These are phyloP conservation scores for Telenomus remus DNA, from an alignment of 1,140 invertebrate species.

Conservation along the genomic window DNA sequence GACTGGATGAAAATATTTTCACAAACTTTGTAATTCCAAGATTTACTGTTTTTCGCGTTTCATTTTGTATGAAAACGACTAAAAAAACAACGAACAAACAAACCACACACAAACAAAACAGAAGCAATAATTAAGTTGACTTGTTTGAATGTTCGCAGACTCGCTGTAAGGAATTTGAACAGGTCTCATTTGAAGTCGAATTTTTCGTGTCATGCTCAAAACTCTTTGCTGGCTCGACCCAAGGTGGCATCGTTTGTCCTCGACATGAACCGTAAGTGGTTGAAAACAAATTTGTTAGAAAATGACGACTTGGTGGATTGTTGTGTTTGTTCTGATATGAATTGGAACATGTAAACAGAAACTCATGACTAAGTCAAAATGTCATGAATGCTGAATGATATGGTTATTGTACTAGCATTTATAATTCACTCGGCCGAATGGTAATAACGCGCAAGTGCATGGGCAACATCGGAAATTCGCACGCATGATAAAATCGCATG, in stretches of 20 bases:
- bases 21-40: neutral
- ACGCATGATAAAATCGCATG: too few species aligned
- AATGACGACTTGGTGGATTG: too few species aligned
- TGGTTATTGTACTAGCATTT: too few species aligned
- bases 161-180: constrained; percentile 83
- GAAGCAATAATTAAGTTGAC: neutral
- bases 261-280: constrained; percentile 88
- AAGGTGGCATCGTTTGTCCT: constrained; percentile 84
- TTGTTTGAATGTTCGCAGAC: constrained; percentile 69
- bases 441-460: too few species aligned
- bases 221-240: constrained; percentile 86
- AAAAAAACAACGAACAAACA: too few species aligned
- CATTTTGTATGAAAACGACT: neutral
- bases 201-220: constrained; percentile 89
- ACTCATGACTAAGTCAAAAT: too few species aligned
- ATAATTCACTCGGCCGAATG: too few species aligned
- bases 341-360: too few species aligned
- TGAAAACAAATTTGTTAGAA: neutral
- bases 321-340: too few species aligned
- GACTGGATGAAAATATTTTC: constrained; percentile 4
- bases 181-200: constrained; percentile 87
- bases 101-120: too few species aligned
- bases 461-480: too few species aligned
- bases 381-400: too few species aligned
- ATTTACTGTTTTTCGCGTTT: neutral